phyloP scores from a whole-genome alignment of 2,113 vertebrate species.

The Saguinus imperator region DNA sequence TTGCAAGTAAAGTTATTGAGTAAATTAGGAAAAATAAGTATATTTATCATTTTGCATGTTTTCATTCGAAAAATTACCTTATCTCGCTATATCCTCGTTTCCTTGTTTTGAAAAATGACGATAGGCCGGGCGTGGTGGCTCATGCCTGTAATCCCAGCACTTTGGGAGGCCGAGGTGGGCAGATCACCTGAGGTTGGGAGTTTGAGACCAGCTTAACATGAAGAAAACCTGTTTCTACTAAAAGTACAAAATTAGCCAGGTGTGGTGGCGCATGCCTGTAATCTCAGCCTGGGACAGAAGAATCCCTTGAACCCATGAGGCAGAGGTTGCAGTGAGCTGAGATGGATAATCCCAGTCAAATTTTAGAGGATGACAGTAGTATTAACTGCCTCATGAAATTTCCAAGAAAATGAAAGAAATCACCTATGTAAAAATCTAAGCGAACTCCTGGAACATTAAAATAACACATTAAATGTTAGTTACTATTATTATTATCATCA shows the following conservation, averaged over 20 bases:
- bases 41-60: constrained; percentile 9
- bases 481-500: neutral
- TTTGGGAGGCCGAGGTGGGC: too few species aligned
- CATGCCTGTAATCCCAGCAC: too few species aligned
- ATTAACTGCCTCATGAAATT: neutral
- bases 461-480: neutral
- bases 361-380: neutral
- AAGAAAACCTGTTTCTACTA: too few species aligned
- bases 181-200: too few species aligned
- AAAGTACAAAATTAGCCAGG: too few species aligned
- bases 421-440: neutral
- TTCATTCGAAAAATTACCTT: neutral
- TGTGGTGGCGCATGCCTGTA: too few species aligned
- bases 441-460: neutral
- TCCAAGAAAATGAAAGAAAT: constrained; percentile 22
- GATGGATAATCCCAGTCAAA: too few species aligned
- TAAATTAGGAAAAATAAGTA: constrained; percentile 39
- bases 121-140: too few species aligned
- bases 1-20: constrained; percentile 4
- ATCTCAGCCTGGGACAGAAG: too few species aligned
- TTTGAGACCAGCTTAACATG: too few species aligned
- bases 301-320: too few species aligned
- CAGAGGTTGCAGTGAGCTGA: too few species aligned
- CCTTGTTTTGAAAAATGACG: neutral
- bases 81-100: neutral